Conservation (phyloP, 2,888 invertebrate species). For the Tanypteryx hageni region DNA sequence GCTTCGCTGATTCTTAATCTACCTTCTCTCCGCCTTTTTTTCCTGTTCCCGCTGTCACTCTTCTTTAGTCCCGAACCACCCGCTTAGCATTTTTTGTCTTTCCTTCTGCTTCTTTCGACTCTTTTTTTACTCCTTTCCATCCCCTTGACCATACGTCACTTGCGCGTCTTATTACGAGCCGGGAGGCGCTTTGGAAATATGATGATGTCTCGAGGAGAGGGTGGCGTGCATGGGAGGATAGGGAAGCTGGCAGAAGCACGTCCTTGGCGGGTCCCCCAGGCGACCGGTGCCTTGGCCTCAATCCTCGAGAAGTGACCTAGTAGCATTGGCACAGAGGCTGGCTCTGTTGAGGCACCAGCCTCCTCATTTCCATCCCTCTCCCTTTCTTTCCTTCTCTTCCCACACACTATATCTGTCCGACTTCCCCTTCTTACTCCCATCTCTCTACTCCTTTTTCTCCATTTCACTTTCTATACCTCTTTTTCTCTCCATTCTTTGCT, state of each 20-base stretch:
- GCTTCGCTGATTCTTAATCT: too few species aligned
- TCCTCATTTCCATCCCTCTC: neutral
- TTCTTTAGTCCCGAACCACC: too few species aligned
- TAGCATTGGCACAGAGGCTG: slow-evolving; percentile 61
- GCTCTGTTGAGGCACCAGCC: slow-evolving; percentile 33
- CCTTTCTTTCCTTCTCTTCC: neutral
- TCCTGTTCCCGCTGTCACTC: too few species aligned
- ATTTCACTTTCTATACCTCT: neutral
- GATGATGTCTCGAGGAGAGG: neutral
- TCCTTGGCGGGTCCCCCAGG: slow-evolving; percentile 39
- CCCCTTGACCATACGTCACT: slow-evolving; percentile 4
- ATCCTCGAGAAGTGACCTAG: slow-evolving; percentile 43
- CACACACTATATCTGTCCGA: neutral
- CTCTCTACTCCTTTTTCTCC: neutral
- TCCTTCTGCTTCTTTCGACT: neutral
- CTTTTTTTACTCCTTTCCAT: neutral
- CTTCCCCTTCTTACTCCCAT: neutral
- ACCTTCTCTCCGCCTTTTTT: too few species aligned
- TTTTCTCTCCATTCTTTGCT: too few species aligned
- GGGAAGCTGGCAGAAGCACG: neutral
- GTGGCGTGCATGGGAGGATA: neutral
- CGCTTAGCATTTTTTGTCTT: neutral
- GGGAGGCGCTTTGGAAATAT: neutral
- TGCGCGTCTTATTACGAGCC: slow-evolving; percentile 24
- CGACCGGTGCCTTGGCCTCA: slow-evolving; percentile 51